Base-by-base conservation (phyloP, 2,888 invertebrate species). In the Rugalucina vietnamica region DNA sequence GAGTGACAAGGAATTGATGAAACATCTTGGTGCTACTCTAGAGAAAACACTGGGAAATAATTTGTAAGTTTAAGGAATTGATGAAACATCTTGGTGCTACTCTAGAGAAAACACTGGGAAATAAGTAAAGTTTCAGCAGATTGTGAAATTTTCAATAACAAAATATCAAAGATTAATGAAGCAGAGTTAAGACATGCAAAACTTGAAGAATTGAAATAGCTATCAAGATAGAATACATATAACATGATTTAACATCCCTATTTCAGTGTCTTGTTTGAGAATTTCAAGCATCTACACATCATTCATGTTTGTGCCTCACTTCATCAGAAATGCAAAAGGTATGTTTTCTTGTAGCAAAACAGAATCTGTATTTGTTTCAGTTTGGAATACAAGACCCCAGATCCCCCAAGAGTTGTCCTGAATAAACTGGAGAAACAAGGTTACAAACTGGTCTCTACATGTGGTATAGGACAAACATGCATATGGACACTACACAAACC, bases 391-490 rank as follows among this genome's bases (percentile, higher is more conserved):
- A 90, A 90, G 39, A 93, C 94, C 12, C 87, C 90, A 27, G 93
- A 94, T 75, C 91, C 94, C 34, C 95, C 95, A 5, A 91, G 95
- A 36, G 76, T 93, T n/a, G 95, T 96, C 14, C 90, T 96, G 76
- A 92, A 96, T 87, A 93, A 94, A 82, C 91, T 96, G 75, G 95
- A 95, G 87, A 80, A 90, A 73, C 87, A 83, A 43, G 95, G 95
- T 0, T 96, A 94, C 91, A 91, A 85, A 69, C 93, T 96, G 1
- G 90, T 95, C 3, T 93, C 93, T 14, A 94, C 95, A 93, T 93
- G 95, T 70, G 95, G 95, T 14, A 93, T 95, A 34, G 95, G 95
- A 36, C 95, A 96, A 88, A 96, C 95, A 0, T 95, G 95, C 90
- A 93, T 95, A n/a, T 96, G 95, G 95, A 95, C 95, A n/a, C 89